Evolutionary conservation across 2,888 invertebrate species (phyloP).

Genomic region (Apoda limacodes): DNA sequence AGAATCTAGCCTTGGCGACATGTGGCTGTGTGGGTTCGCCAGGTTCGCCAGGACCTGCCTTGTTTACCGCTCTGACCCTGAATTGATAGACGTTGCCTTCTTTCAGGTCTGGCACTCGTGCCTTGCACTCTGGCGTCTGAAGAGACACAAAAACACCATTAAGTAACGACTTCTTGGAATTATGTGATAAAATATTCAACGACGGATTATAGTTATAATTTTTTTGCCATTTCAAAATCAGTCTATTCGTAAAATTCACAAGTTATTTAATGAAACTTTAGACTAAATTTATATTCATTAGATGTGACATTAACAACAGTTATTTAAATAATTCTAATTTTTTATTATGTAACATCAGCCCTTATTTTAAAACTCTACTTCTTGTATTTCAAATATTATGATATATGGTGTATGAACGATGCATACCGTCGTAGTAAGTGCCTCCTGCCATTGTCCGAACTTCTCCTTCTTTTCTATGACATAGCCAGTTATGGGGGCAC

Average conservation of each 20-base stretch:
- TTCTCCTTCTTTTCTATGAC: constrained; percentile 91
- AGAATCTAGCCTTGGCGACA: constrained; percentile 85
- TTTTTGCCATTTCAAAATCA: too few species aligned
- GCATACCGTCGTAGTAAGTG: constrained; percentile 78
- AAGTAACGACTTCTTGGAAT: neutral
- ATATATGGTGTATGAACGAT: too few species aligned
- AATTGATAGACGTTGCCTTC: constrained; percentile 96
- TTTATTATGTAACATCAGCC: too few species aligned
- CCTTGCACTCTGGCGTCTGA: constrained; percentile 81
- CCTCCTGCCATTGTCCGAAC: constrained; percentile 85
- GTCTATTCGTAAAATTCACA: too few species aligned
- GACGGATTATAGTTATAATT: too few species aligned
- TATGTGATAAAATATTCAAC: too few species aligned
- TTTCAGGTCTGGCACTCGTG: constrained; percentile 85
- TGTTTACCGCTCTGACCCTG: constrained; percentile 94
- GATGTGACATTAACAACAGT: too few species aligned
- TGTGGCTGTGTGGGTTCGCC: constrained; percentile 91
- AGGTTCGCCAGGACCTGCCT: constrained; percentile 93
- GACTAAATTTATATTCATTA: too few species aligned
- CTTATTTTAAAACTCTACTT: too few species aligned
- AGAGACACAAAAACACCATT: neutral
- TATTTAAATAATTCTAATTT: too few species aligned
- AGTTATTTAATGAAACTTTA: too few species aligned
- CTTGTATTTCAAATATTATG: too few species aligned
- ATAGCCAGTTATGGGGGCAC: constrained; percentile 86